phyloP scores from a whole-genome alignment of 2,113 vertebrate species.

The Isichthys henryi region DNA sequence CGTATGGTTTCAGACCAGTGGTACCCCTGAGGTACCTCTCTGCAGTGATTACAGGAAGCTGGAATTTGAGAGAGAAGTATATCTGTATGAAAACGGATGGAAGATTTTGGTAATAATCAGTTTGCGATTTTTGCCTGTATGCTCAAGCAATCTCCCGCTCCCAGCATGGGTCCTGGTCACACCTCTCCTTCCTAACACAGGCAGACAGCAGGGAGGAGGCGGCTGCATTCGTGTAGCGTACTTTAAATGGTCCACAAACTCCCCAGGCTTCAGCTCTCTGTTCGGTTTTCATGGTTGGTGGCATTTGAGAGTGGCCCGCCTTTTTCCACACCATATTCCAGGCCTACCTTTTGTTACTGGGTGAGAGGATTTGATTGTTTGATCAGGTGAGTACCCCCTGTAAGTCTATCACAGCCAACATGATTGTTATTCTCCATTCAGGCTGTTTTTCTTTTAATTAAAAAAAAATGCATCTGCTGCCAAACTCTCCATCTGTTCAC shows the following conservation, averaged over 20 bases:
- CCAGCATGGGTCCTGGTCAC: background rate
- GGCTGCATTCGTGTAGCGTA: background rate
- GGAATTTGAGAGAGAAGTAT: background rate
- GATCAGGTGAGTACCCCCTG: background rate
- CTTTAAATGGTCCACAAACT: background rate
- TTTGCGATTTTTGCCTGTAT: background rate
- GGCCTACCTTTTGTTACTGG: background rate
- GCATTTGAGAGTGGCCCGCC: background rate
- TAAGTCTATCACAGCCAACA: background rate
- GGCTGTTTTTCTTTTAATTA: background rate
- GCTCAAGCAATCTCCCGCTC: background rate
- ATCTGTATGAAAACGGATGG: background rate
- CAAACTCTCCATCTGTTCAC: constrained; percentile 12
- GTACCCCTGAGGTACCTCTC: background rate
- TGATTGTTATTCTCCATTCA: background rate
- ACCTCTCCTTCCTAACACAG: background rate
- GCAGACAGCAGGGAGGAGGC: background rate
- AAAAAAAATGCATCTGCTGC: background rate
- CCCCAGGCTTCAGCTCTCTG: background rate
- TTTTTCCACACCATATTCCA: background rate
- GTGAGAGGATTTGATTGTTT: background rate
- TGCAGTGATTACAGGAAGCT: background rate
- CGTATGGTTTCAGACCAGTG: background rate
- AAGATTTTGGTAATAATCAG: background rate
- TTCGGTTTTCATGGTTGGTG: background rate